These are phyloP conservation scores for Euwallacea fornicatus DNA, from an alignment of 1,140 invertebrate genomes.

Conservation along the genomic window DNA sequence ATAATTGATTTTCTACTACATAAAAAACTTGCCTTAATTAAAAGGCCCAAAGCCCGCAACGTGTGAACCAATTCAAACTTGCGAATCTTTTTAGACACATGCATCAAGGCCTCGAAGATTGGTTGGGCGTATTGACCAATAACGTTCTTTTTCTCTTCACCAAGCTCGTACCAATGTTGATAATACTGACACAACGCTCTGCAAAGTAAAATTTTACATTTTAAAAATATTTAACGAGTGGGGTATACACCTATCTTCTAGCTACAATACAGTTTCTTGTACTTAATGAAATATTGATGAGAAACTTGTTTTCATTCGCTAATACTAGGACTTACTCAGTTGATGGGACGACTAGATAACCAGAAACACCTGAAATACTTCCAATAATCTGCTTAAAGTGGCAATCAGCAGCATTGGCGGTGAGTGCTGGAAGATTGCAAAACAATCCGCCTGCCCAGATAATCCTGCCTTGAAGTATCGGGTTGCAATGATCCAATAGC, in stretches of 20 bases:
- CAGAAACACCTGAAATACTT: constrained; percentile 9
- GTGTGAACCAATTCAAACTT: constrained; percentile 9
- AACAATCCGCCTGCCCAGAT: constrained; percentile 28
- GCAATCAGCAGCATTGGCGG: constrained; percentile 5
- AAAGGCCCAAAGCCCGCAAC: constrained; percentile 21
- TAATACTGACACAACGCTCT: constrained; percentile 23
- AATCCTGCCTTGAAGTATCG: constrained; percentile 26
- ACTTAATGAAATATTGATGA: no score
- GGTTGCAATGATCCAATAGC: not conserved
- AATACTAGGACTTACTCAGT: constrained; percentile 18
- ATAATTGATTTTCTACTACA: not conserved
- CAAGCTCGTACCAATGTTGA: not conserved
- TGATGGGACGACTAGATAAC: constrained; percentile 18
- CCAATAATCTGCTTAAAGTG: constrained; percentile 25
- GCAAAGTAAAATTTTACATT: constrained; percentile 2
- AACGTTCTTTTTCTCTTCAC: constrained; percentile 14
- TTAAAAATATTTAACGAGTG: not conserved
- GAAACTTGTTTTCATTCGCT: no score
- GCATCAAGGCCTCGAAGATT: constrained; percentile 9
- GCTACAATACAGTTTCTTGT: no score
- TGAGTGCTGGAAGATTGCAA: constrained; percentile 7
- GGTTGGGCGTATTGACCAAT: constrained; percentile 2
- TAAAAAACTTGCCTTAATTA: constrained; percentile 19
- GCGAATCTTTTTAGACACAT: constrained; percentile 9
- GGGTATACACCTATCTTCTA: no score